Base-by-base conservation (phyloP, 2,888 invertebrate species). In the Lissocephala sabroskyi region DNA sequence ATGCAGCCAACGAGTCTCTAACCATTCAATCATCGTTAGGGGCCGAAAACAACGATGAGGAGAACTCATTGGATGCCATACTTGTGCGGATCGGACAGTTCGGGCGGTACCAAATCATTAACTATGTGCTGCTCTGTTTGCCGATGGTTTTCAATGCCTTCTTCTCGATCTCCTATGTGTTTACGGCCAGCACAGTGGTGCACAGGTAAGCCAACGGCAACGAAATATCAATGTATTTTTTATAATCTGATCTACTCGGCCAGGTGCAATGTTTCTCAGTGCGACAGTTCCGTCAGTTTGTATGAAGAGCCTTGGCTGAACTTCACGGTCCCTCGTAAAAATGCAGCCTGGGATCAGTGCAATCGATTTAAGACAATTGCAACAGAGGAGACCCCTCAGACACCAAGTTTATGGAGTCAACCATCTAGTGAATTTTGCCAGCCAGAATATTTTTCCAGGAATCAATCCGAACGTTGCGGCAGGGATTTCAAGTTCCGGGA, bases 151-250 rank as follows among this genome's bases (percentile, higher is more conserved):
- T 90, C 80, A 88, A 90, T 2, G 89, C 89, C 0, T 88, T 89
- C 57, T 89, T 87, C 62, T 87, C 88, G 73, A 87, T 89, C 64
- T 89, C 89, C 43, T 92, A 89, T 73, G 88, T 91, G 48, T 92
- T 92, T 81, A 89, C 91, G 0, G 90, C 92, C 2, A 89, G 89
- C 53, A 87, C 89, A 49, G 84, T 91, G 19, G 88, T 89, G 11
- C 90, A 92, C 85, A 90, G 92, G 92, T 92, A 82, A 71, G 74
- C 56, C 33, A 33, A 5, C 9, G 52, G 7, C 49, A 49, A 7
- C 39, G 2, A 23, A 13, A 35, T 13, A 13, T 29, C n/a, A n/a
- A 2, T 35, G 3, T 14, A 3, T 2, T n/a, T 17, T 32, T 35
- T 6, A 41, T 36, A n/a, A n/a, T n/a, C n/a, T n/a, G n/a, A n/a